Percentiles rank a stretch among this genome's conserved stretches.
These are phyloP conservation scores for Sitta carolinensis DNA, from an alignment of 2,797 vertebrate species.

Conservation along the genomic window DNA sequence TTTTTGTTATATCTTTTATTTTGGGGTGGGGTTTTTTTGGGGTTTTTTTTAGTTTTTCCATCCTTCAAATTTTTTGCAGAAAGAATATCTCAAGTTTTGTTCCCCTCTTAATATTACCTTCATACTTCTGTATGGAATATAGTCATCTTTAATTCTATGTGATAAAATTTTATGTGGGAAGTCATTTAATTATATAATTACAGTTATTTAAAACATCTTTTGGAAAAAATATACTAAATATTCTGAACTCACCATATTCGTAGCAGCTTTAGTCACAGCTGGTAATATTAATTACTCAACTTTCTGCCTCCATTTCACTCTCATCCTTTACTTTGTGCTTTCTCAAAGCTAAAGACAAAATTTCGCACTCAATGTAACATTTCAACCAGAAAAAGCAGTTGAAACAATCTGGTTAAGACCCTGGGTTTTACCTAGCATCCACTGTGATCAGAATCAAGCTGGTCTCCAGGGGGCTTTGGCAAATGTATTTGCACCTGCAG, in stretches of 20 bases:
- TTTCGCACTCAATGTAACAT: not conserved
- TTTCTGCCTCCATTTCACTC: constrained; percentile 2
- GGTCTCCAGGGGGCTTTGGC: not conserved
- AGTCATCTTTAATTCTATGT: not conserved
- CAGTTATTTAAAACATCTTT: not conserved
- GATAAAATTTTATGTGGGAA: not conserved
- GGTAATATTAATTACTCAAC: not conserved
- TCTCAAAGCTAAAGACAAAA: not conserved
- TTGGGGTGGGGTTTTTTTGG: rapidly evolving
- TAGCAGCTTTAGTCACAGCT: not conserved
- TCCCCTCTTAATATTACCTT: not conserved
- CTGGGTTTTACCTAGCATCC: not conserved
- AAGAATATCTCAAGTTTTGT: not conserved
- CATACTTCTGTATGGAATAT: not conserved
- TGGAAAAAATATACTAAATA: not conserved
- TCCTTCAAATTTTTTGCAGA: not conserved
- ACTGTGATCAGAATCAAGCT: not conserved
- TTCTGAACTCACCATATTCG: not conserved
- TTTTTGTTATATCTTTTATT: not conserved
- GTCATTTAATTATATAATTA: not conserved
- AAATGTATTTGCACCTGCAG: not conserved
- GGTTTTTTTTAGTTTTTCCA: not conserved
- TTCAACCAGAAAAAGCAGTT: not conserved
- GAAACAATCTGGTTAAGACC: not conserved
- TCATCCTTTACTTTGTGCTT: not conserved